Evolutionary conservation across 23 tunicate species (phyloP), one percentile per base, ranked within the genome.

Genomic region (Clavelina lepadiformis): DNA sequence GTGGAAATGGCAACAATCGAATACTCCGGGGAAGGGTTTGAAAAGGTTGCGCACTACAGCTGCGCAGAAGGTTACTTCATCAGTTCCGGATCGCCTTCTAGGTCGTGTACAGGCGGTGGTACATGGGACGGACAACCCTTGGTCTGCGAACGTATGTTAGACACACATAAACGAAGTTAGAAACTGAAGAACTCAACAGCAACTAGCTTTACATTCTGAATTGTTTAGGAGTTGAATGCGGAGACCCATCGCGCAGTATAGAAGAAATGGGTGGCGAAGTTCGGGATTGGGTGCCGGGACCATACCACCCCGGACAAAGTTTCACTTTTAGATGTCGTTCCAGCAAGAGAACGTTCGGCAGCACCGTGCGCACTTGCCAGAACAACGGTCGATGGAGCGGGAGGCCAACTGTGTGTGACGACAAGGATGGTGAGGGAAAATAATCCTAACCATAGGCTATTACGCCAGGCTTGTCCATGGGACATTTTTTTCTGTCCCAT

Each of bases 301-400:
- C 85, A 4, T 79, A 68, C 61, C 69, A 68, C 58, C 46, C 36
- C 25, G 68, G 68, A 2, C 37, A 45, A 0, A 30, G 46, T 3
- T 60, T 79, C 21, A 57, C 58, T 31, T 79, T 79, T 45, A 1
- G 31, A 15, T 79, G 85, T 59, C 54, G 68, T 11, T 30, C 76
- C 1, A 19, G 35, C 3, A 63, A 49, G 5, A 55, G 76, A 38
- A 28, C 69, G 33, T 63, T 79, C n/a, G 85, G 85, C 51, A 26
- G 59, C 5, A 31, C 32, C 45, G 31, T 15, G 33, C 24, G 85
- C 38, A 79, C 67, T 33, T 79, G 85, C 38, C 29, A 35, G 44
- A 58, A 46, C 34, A 34, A 68, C 27, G 85, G 85, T 19, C 61
- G 62, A 1, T 79, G 85, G 85, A 79, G 85, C 33, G 85, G 85